These are phyloP conservation scores for Diploptera punctata DNA, from an alignment of 2,888 invertebrate genomes.

Conservation along the genomic window DNA sequence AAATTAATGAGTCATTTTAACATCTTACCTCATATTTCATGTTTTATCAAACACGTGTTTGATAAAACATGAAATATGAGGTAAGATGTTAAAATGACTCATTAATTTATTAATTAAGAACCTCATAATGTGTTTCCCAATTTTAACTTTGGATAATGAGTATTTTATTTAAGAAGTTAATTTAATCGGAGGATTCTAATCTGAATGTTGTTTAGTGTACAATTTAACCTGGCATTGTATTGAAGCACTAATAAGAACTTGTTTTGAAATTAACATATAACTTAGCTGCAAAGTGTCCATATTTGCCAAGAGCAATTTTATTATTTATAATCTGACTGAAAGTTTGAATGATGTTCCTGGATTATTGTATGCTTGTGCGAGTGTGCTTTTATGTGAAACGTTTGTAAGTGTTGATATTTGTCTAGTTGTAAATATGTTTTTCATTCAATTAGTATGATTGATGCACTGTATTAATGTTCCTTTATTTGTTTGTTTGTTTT, in stretches of 20 bases:
- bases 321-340: not conserved
- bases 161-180: not conserved
- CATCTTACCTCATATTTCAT: too few species aligned
- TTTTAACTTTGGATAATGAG: too few species aligned
- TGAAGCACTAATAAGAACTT: not conserved
- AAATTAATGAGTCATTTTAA: too few species aligned
- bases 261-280: not conserved
- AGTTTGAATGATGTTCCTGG: not conserved
- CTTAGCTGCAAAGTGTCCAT: not conserved
- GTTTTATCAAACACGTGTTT: too few species aligned
- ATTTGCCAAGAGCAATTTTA: too few species aligned
- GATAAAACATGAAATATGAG: too few species aligned
- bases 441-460: not conserved
- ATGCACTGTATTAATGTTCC: not conserved
- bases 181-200: not conserved
- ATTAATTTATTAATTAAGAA: too few species aligned
- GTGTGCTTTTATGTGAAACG: not conserved
- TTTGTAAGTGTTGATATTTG: not conserved
- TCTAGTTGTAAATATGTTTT: not conserved
- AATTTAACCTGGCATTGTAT: not conserved
- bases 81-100: too few species aligned
- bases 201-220: too few species aligned
- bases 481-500: not conserved
- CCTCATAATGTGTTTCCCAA: too few species aligned
- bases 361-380: not conserved